A percentile compares a stretch with the other conserved stretches of the same genome.
These are phyloP conservation scores for Myathropa florea DNA, from an alignment of 2,888 invertebrate genomes.

Conservation along the genomic window DNA sequence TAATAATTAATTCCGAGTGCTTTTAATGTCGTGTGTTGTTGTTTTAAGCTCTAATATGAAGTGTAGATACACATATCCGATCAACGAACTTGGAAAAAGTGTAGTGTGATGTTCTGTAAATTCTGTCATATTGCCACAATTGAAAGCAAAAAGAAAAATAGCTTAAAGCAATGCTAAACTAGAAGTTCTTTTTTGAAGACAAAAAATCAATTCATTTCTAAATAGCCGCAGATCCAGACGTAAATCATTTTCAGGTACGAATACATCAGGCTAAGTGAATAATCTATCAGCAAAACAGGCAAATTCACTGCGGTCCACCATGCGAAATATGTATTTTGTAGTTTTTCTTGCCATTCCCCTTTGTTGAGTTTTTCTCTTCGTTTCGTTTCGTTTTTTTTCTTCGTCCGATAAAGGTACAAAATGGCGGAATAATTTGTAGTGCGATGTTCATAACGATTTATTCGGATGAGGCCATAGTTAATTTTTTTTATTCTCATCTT, in stretches of 20 bases:
- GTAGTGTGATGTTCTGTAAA: conserved; percentile 42
- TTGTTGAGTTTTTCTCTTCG: conserved; percentile 30
- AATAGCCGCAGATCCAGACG: conserved; percentile 9
- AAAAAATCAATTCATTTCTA: not conserved
- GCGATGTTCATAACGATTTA: conserved; percentile 31
- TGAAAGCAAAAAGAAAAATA: conserved; percentile 7
- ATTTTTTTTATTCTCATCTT: conserved; percentile 5
- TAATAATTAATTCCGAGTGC: conserved; percentile 3
- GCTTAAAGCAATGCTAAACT: conserved; percentile 35
- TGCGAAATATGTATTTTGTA: conserved; percentile 8
- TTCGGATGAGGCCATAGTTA: conserved; percentile 2
- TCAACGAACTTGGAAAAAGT: conserved; percentile 19
- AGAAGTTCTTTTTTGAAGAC: conserved; percentile 3
- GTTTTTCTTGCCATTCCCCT: conserved; percentile 35
- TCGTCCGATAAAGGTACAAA: conserved; percentile 38
- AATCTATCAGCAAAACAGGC: not conserved
- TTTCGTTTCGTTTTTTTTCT: conserved; percentile 13
- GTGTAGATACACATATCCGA: conserved; percentile 15
- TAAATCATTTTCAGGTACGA: conserved; percentile 30
- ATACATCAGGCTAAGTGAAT: conserved; percentile 1
- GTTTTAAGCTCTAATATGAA: conserved; percentile 2
- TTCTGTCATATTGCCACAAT: conserved; percentile 32
- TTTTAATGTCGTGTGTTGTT: conserved; percentile 17
- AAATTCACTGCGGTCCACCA: conserved; percentile 18
- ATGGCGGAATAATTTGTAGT: conserved; percentile 58